Evolutionary conservation across 2,113 vertebrate genomes (phyloP).

Genomic region (Alexandromys fortis): DNA sequence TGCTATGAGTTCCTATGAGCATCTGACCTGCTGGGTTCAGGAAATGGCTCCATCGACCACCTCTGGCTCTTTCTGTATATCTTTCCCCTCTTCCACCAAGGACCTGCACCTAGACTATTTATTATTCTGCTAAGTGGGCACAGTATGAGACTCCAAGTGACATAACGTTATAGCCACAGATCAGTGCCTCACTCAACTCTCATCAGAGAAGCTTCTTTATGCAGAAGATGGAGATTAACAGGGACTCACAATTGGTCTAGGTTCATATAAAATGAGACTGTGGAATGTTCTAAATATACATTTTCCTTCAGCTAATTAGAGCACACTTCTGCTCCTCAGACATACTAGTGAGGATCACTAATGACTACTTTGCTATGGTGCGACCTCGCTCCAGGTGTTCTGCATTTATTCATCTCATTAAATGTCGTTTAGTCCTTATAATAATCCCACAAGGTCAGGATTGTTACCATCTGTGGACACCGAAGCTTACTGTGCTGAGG

Average conservation of each 20-base stretch:
- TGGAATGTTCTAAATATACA: neutral
- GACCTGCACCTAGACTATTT: neutral
- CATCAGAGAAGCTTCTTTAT: neutral
- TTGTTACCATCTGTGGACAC: neutral
- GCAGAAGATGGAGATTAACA: neutral
- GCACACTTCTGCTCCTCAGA: conserved; percentile 25
- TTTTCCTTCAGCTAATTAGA: conserved; percentile 33
- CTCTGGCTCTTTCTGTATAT: neutral
- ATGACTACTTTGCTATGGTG: neutral
- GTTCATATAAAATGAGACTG: neutral
- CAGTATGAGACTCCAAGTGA: neutral
- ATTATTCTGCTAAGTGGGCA: neutral
- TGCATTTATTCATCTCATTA: conserved; percentile 23
- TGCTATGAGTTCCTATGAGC: neutral
- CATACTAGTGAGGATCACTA: neutral
- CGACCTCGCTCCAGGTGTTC: neutral
- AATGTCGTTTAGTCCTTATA: neutral
- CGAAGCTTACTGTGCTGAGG: neutral
- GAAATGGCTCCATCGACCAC: neutral
- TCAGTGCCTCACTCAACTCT: neutral
- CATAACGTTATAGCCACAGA: neutral
- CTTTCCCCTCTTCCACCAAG: neutral
- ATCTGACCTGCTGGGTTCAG: neutral
- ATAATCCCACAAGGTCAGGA: neutral
- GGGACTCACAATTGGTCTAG: neutral